These are phyloP conservation scores for Maniola jurtina DNA, from an alignment of 1,140 invertebrate species.

Conservation along the genomic window DNA sequence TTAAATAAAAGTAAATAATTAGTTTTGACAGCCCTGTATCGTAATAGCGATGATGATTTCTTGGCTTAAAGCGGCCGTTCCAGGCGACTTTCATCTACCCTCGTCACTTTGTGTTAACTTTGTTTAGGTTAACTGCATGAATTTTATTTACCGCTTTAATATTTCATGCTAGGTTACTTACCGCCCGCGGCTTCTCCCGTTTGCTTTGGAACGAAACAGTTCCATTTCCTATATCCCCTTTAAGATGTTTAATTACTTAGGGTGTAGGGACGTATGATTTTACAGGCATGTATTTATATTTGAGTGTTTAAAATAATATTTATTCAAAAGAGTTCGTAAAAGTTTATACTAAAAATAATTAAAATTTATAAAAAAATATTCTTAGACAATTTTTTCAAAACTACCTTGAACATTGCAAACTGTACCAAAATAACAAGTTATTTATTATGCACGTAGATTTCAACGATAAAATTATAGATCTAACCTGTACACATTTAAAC, in stretches of 20 bases:
- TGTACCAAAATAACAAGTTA: too few relatives aligned
- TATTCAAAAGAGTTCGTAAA: too few relatives aligned
- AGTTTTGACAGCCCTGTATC: slow-evolving; percentile 41
- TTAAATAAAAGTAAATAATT: too few relatives aligned
- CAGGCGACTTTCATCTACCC: slow-evolving; percentile 48
- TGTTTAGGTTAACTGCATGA: slow-evolving; percentile 42
- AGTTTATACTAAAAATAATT: too few relatives aligned
- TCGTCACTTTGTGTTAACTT: slow-evolving; percentile 51
- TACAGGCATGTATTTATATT: too few relatives aligned
- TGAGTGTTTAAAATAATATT: too few relatives aligned
- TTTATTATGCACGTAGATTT: too few relatives aligned
- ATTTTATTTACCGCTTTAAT: slow-evolving; percentile 35
- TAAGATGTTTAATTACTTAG: not conserved
- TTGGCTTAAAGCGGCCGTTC: slow-evolving; percentile 56
- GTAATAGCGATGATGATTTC: slow-evolving; percentile 66
- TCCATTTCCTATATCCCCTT: not conserved
- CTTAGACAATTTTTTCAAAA: too few relatives aligned
- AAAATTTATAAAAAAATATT: too few relatives aligned
- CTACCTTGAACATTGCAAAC: too few relatives aligned
- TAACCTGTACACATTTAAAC: too few relatives aligned
- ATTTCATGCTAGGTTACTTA: slow-evolving; percentile 5
- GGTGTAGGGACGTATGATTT: not conserved
- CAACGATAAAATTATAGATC: too few relatives aligned
- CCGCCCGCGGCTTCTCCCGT: slow-evolving; percentile 5
- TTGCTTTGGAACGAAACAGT: slow-evolving; percentile 1